Conservation (phyloP, 1,140 invertebrate genomes). For the Drosophila nebulosa region DNA sequence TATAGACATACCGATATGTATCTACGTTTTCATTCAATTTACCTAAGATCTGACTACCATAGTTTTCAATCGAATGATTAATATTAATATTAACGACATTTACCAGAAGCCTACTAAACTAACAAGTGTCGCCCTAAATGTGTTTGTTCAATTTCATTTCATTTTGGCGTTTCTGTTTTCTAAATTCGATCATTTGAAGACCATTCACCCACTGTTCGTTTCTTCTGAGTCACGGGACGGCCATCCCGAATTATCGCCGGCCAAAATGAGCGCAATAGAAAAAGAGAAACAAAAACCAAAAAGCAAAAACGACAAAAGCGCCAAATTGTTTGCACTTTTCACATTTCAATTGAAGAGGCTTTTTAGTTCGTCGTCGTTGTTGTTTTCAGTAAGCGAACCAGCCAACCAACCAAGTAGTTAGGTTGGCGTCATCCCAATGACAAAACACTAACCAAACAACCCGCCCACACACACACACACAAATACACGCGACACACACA, state of each 20-base stretch:
- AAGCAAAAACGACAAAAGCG: not conserved
- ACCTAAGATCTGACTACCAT: too few species aligned
- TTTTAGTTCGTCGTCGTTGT: not conserved
- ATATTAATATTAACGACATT: too few species aligned
- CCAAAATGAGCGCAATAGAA: not conserved
- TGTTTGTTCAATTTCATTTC: not conserved
- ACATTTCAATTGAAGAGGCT: not conserved
- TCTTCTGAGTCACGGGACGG: not conserved
- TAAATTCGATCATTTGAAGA: not conserved
- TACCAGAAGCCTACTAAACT: too few species aligned
- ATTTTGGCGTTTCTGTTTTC: not conserved
- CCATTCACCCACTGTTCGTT: not conserved
- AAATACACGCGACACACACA: not conserved
- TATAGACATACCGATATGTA: too few species aligned
- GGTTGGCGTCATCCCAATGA: conserved; percentile 1
- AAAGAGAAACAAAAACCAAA: not conserved
- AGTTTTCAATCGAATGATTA: too few species aligned
- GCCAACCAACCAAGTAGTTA: not conserved
- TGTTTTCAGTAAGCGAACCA: not conserved
- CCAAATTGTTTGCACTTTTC: not conserved
- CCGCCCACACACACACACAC: not conserved
- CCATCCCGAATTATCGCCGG: not conserved
- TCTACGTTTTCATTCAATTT: too few species aligned
- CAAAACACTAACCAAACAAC: not conserved
- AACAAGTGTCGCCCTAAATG: too few species aligned